Percentiles rank a stretch among this genome's conserved stretches.
phyloP scores from a whole-genome alignment of 2,113 vertebrate species.

The Climacteris rufus region DNA sequence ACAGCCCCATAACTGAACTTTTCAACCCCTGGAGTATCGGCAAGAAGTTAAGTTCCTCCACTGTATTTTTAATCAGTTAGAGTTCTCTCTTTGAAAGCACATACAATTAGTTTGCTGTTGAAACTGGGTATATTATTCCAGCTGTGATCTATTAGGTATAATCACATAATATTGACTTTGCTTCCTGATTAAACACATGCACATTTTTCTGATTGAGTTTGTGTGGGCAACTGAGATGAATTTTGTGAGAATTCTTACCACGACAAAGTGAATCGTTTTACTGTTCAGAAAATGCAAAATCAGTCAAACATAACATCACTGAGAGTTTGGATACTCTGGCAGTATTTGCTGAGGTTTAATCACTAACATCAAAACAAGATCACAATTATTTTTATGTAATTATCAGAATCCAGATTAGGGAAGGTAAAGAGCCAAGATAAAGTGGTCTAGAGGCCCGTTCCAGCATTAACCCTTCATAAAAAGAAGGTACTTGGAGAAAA shows the following conservation, averaged over 20 bases:
- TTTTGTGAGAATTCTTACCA: not conserved
- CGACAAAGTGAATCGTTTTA: not conserved
- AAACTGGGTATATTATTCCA: not conserved
- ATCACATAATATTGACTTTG: not conserved
- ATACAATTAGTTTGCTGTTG: not conserved
- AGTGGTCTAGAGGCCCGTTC: not conserved
- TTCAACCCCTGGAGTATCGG: not conserved
- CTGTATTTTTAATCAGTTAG: not conserved
- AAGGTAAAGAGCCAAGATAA: not conserved
- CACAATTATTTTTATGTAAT: not conserved
- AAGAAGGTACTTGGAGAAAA: not conserved
- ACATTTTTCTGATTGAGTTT: not conserved
- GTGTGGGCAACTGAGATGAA: not conserved
- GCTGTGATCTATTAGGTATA: not conserved
- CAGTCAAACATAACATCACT: not conserved
- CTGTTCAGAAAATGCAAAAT: not conserved
- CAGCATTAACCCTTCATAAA: not conserved
- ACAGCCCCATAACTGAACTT: not conserved
- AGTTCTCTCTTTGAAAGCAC: not conserved
- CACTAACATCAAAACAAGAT: not conserved
- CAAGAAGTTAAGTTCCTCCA: not conserved
- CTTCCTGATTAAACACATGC: not conserved
- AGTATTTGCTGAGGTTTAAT: not conserved
- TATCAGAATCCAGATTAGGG: not conserved
- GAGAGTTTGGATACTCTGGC: not conserved